Evolutionary conservation across 2,888 invertebrate species (phyloP).

Genomic region (Philaethria dido): DNA sequence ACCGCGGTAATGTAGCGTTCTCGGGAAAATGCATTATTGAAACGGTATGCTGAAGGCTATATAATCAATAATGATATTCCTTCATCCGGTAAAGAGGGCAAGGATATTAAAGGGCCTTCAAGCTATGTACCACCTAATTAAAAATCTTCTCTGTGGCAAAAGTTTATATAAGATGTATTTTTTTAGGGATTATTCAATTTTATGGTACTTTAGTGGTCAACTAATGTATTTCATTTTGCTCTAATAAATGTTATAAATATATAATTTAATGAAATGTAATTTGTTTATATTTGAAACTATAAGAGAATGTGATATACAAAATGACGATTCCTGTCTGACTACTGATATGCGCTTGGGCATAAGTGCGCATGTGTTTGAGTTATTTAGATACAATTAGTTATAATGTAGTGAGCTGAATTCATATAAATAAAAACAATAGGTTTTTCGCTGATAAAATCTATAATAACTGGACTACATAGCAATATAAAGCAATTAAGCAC

Average conservation of each 20-base stretch:
- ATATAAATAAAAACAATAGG: too few relatives aligned
- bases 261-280: background rate
- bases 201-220: background rate
- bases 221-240: background rate
- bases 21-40: slow-evolving; percentile 37
- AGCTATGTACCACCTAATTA: background rate
- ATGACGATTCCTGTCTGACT: too few relatives aligned
- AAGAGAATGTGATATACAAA: too few relatives aligned
- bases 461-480: too few relatives aligned
- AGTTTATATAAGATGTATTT: background rate
- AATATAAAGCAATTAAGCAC: background rate
- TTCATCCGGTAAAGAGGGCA: slow-evolving; percentile 32
- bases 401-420: too few relatives aligned
- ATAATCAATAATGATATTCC: slow-evolving; percentile 22
- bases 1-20: slow-evolving; percentile 23
- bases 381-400: too few relatives aligned
- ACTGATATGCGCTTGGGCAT: too few relatives aligned
- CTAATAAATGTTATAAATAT: background rate
- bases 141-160: background rate
- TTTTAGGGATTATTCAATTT: background rate
- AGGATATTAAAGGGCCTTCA: slow-evolving; percentile 21
- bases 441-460: too few relatives aligned
- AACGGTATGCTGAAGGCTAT: slow-evolving; percentile 23
- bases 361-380: too few relatives aligned
- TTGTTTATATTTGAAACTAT: too few relatives aligned